Base-by-base conservation (phyloP, 2,113 vertebrate species). In the Takifugu flavidus region DNA sequence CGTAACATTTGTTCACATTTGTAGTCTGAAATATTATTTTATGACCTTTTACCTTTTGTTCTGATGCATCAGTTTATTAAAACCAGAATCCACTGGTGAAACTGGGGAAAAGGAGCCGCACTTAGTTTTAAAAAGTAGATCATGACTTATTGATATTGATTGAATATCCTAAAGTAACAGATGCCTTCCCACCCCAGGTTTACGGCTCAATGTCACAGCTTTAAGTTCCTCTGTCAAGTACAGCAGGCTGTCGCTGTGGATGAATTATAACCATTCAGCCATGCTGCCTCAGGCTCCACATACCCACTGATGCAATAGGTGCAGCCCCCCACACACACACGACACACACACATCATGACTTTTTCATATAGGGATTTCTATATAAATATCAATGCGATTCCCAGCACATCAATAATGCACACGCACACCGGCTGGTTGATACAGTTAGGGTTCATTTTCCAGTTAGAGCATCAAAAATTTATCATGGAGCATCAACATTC, bases 241-340 rank as follows among this genome's bases (percentile, higher is more conserved):
- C 63, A 59, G 64, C 31, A 3, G 5, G 31, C 56, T 69, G 13
- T 61, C n/a, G n/a, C 14, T n/a, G n/a, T 25, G 6, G 47, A 49
- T 25, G n/a, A n/a, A 8, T 49, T 49, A 20, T 8, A 8, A 25
- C 47, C 13, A 34, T 34, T 34, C 31, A 34, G 31, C 31, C 31
- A 34, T 34, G 31, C 31, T 34, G 31, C 6, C 8, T 34, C 31
- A 34, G 31, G 31, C 31, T 34, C 4, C 31, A 34, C 31, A 34
- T 34, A 34, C 5, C 31, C 31, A 34, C 4, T 6, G 31, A 20
- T 20, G 31, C 4, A 4, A 34, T 7, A 4, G 4, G 1, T 34
- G 4, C 31, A 6, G 1, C 31, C 31, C 6, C 31, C 31, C 4
- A 1, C 29, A 31, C 29, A 31, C 29, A 31, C 34, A 39, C 34